Evolutionary conservation across 2,888 invertebrate genomes (phyloP).

Genomic region (Rugalucina vietnamica): DNA sequence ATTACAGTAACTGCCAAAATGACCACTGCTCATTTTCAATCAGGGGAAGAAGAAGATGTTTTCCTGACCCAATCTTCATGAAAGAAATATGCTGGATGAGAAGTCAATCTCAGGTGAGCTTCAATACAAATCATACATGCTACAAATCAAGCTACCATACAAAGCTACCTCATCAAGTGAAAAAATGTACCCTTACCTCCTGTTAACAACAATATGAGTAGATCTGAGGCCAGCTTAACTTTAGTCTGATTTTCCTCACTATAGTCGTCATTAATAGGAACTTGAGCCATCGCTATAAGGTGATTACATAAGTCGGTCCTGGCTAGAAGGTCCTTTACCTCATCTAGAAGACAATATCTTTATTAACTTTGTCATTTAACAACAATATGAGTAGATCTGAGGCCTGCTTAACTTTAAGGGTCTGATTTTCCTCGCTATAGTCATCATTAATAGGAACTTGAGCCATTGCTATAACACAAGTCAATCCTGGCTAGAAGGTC

Average conservation of each 20-base stretch:
- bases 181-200: constrained; percentile 88
- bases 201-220: constrained; percentile 92
- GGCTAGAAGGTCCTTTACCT: constrained; percentile 91
- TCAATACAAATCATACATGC: too few species aligned
- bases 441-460: constrained; percentile 87
- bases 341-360: constrained; percentile 88
- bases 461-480: constrained; percentile 90
- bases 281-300: constrained; percentile 90
- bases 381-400: constrained; percentile 94
- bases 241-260: constrained; percentile 85
- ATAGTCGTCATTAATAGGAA: constrained; percentile 85
- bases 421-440: constrained; percentile 82
- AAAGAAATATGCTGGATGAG: too few species aligned
- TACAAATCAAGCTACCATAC: too few species aligned
- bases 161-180: too few species aligned
- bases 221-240: constrained; percentile 93
- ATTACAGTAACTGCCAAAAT: too few species aligned
- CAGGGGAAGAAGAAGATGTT: too few species aligned
- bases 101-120: too few species aligned
- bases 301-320: constrained; percentile 91
- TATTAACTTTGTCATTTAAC: constrained; percentile 85
- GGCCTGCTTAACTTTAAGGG: constrained; percentile 90
- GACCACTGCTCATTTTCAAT: too few species aligned
- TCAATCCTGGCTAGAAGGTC: constrained; percentile 90
- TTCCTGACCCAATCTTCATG: too few species aligned